Conservation (phyloP, 2,113 vertebrate genomes). For the Ornithorhynchus anatinus region DNA sequence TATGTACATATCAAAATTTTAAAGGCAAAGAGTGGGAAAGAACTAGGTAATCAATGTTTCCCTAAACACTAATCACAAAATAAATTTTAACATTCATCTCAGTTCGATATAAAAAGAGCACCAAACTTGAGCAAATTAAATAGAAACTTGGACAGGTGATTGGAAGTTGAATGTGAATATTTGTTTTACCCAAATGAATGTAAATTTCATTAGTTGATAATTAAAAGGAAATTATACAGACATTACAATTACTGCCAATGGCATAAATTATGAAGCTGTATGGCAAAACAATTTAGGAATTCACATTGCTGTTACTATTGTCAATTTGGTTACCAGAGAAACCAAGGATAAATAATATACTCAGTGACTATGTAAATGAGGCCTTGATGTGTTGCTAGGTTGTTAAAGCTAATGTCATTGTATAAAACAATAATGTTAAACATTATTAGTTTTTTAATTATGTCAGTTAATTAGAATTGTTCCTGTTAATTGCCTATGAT, state of each 20-base stretch:
- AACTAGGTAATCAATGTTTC: constrained; percentile 43
- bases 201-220: constrained; percentile 80
- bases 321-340: constrained; percentile 73
- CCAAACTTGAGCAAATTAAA: constrained; percentile 49
- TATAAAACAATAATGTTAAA: constrained; percentile 80
- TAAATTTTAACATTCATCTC: constrained; percentile 39
- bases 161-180: constrained; percentile 58
- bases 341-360: constrained; percentile 73
- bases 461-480: constrained; percentile 80
- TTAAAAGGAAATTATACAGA: constrained; percentile 81
- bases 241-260: constrained; percentile 77
- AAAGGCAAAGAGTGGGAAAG: constrained; percentile 38
- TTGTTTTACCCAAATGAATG: constrained; percentile 74
- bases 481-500: constrained; percentile 78
- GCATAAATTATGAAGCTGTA: constrained; percentile 73
- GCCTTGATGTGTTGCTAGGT: constrained; percentile 74
- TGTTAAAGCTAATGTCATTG: constrained; percentile 75
- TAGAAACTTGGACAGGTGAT: constrained; percentile 70
- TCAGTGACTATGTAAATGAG: constrained; percentile 73
- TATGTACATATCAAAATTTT: background rate
- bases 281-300: constrained; percentile 71
- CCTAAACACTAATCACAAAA: constrained; percentile 42
- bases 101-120: constrained; percentile 45
- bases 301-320: constrained; percentile 62
- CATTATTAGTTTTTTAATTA: constrained; percentile 86